A percentile compares a stretch with the other conserved stretches of the same genome.
Conservation (phyloP, 2,888 invertebrate genomes). For the Folsomia candida region DNA sequence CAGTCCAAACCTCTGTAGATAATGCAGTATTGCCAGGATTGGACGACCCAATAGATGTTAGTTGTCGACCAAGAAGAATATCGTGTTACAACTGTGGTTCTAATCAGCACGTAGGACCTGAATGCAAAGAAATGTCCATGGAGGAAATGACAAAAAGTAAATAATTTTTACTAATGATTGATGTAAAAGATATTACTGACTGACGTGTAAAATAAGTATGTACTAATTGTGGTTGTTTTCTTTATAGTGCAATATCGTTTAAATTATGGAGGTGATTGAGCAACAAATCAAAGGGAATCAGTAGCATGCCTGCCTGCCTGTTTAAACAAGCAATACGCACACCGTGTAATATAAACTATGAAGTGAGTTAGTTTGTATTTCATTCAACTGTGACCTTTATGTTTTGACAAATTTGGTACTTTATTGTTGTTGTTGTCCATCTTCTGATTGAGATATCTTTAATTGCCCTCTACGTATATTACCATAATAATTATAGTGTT, state of each 20-base stretch:
- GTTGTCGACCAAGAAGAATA: slow-evolving; percentile 54
- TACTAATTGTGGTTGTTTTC: background rate
- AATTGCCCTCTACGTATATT: too few relatives aligned
- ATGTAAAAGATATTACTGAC: slow-evolving; percentile 3
- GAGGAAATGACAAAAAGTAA: slow-evolving; percentile 73
- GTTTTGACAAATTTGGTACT: too few relatives aligned
- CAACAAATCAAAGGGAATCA: slow-evolving; percentile 32
- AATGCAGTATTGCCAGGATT: slow-evolving; percentile 38
- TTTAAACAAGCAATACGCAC: too few relatives aligned
- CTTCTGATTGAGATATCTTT: too few relatives aligned
- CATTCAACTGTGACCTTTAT: too few relatives aligned
- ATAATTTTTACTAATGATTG: background rate
- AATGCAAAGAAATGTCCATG: slow-evolving; percentile 87
- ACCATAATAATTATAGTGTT: too few relatives aligned
- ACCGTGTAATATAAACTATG: too few relatives aligned
- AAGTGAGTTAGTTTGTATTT: too few relatives aligned
- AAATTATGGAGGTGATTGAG: slow-evolving; percentile 38
- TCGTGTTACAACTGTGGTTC: slow-evolving; percentile 93
- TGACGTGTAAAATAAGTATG: slow-evolving; percentile 4
- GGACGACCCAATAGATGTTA: slow-evolving; percentile 34
- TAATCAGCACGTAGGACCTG: slow-evolving; percentile 75
- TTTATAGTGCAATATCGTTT: slow-evolving; percentile 36
- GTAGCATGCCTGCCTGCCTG: too few relatives aligned
- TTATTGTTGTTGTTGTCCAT: too few relatives aligned
- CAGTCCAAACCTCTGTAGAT: background rate